phyloP scores from a whole-genome alignment of 30 jellyfish, hydroid and myxozoan species.

The Hydra vulgaris region DNA sequence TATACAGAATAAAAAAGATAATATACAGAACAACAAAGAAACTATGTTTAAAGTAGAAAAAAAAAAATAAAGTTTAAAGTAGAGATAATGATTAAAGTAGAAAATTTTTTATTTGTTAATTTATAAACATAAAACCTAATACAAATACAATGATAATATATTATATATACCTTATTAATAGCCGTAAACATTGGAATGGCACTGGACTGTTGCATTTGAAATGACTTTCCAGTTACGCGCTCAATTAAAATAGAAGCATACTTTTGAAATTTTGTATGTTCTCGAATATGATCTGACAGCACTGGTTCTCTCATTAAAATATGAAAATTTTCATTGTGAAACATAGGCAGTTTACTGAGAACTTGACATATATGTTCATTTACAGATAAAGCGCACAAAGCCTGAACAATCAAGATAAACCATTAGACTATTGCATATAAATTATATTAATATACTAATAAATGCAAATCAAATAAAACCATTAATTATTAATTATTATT shows the following conservation, averaged over 20 bases:
- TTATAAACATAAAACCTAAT: too few relatives aligned
- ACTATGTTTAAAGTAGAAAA: too few relatives aligned
- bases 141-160: too few relatives aligned
- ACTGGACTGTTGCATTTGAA: conserved; percentile 29
- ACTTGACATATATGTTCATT: conserved; percentile 70
- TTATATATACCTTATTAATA: conserved; percentile 57
- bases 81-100: too few relatives aligned
- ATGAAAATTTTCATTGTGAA: conserved; percentile 60
- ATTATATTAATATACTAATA: too few relatives aligned
- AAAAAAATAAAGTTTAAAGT: too few relatives aligned
- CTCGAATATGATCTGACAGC: conserved; percentile 54
- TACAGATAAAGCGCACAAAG: conserved; percentile 56
- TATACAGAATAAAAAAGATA: not conserved
- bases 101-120: too few relatives aligned
- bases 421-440: not conserved
- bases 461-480: too few relatives aligned
- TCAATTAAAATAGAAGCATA: conserved; percentile 64
- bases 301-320: conserved; percentile 78
- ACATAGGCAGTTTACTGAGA: conserved; percentile 55
- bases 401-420: conserved; percentile 19
- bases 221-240: conserved; percentile 57
- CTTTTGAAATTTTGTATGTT: conserved; percentile 44
- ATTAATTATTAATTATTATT: too few relatives aligned
- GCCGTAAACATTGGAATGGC: conserved; percentile 59
- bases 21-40: too few relatives aligned